Evolutionary conservation across 2,888 invertebrate genomes (phyloP).

Genomic region (Galerucella nymphaeae): DNA sequence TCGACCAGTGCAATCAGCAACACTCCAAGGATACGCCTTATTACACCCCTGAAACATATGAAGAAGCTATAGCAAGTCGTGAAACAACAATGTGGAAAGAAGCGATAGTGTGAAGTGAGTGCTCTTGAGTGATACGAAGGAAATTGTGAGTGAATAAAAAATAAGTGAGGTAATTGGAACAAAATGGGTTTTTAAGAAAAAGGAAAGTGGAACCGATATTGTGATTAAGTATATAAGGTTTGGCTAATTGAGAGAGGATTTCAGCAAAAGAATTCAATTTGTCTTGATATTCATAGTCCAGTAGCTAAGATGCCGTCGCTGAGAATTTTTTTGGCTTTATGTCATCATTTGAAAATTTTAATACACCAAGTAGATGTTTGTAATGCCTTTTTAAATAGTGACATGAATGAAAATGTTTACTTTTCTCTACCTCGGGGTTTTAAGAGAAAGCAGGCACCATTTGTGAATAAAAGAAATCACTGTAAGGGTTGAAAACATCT

Average conservation of each 20-base stretch:
- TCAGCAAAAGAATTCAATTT: constrained; percentile 24
- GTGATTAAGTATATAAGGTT: constrained; percentile 34
- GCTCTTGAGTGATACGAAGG: too few species aligned
- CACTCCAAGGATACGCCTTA: too few species aligned
- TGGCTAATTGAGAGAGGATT: constrained; percentile 41
- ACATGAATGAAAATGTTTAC: constrained; percentile 47
- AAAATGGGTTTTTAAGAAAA: constrained; percentile 38
- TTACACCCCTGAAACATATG: too few species aligned
- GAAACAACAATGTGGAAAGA: too few species aligned
- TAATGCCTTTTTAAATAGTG: constrained; percentile 48
- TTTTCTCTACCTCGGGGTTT: constrained; percentile 41
- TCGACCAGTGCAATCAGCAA: too few species aligned
- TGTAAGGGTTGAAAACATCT: constrained; percentile 48
- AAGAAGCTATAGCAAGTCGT: too few species aligned
- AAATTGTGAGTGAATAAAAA: too few species aligned
- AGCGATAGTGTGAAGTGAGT: too few species aligned
- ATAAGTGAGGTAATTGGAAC: constrained; percentile 17
- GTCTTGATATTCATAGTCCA: constrained; percentile 12
- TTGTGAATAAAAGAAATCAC: constrained; percentile 45
- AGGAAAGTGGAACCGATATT: constrained; percentile 32
- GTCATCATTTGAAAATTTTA: constrained; percentile 15
- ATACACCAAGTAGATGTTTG: constrained; percentile 49
- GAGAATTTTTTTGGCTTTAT: constrained; percentile 30
- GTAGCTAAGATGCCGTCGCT: constrained; percentile 21
- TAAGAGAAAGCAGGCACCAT: constrained; percentile 35